These are phyloP conservation scores for Notolepis coatsorum DNA, from an alignment of 2,797 vertebrate species.

Conservation along the genomic window DNA sequence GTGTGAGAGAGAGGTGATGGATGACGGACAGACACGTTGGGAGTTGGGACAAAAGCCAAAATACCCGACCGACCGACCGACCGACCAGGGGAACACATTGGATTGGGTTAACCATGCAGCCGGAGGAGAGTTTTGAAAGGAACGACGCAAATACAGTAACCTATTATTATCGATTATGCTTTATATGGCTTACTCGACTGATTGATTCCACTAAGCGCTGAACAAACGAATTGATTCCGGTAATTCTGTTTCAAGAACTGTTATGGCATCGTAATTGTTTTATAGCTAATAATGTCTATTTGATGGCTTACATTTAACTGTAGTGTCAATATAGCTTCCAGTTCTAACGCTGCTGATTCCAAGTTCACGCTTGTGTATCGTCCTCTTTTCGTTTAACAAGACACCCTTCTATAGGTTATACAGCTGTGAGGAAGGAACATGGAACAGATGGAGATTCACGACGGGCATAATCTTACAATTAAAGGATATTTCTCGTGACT, in stretches of 20 bases:
- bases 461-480: slow-evolving; percentile 84
- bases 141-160: slow-evolving; percentile 5
- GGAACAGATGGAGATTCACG: slow-evolving; percentile 35
- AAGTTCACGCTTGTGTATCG: slow-evolving; percentile 8
- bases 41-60: slow-evolving; percentile 31
- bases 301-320: not conserved
- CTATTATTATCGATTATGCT: not conserved
- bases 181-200: slow-evolving; percentile 6
- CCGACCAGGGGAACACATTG: slow-evolving; percentile 25
- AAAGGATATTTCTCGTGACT: slow-evolving; percentile 87
- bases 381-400: no score
- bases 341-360: not conserved
- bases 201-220: slow-evolving; percentile 4
- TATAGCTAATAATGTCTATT: not conserved
- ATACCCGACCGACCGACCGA: slow-evolving; percentile 29
- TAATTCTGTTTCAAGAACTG: slow-evolving; percentile 4
- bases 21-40: slow-evolving; percentile 50
- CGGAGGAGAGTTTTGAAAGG: slow-evolving; percentile 7
- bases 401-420: not conserved
- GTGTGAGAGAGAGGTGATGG: slow-evolving; percentile 50
- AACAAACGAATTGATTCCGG: slow-evolving; percentile 15
- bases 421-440: slow-evolving; percentile 8
- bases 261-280: not conserved
- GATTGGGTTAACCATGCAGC: slow-evolving; percentile 29
- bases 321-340: slow-evolving; percentile 14